Conservation (phyloP, 2,888 invertebrate species). For the Acleris cristana region DNA sequence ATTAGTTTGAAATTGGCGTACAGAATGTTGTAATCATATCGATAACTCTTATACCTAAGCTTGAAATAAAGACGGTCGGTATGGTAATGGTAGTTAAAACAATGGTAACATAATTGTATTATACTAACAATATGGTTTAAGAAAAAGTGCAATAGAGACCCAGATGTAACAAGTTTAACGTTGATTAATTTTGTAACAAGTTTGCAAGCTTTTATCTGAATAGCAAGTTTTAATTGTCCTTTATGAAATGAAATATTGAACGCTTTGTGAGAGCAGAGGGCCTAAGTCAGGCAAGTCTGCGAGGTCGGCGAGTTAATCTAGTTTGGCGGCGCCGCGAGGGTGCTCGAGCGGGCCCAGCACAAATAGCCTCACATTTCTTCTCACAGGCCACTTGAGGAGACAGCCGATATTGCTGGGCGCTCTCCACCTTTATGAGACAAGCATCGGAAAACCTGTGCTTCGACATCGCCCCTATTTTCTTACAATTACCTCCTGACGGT, state of each 20-base stretch:
- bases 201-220: conserved; percentile 4
- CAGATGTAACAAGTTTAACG: no score
- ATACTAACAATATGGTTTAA: background rate
- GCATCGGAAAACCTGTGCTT: conserved; percentile 55
- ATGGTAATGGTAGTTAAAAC: no score
- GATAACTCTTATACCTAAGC: no score
- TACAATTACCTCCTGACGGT: conserved; percentile 32
- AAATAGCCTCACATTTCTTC: conserved; percentile 76
- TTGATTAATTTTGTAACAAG: background rate
- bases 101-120: no score
- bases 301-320: conserved; percentile 69
- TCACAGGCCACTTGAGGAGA: conserved; percentile 65
- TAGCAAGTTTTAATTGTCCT: conserved; percentile 11
- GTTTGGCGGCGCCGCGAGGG: conserved; percentile 65
- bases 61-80: no score
- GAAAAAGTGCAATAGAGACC: background rate
- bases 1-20: no score
- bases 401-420: conserved; percentile 60
- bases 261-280: conserved; percentile 40
- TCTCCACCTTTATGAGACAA: conserved; percentile 64
- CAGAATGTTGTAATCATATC: no score
- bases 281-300: conserved; percentile 40
- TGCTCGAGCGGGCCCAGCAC: conserved; percentile 61
- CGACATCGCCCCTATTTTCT: conserved; percentile 45
- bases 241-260: conserved; percentile 25